Evolutionary conservation across 2,888 invertebrate genomes (phyloP).

Genomic region (Gerosis bhagava): DNA sequence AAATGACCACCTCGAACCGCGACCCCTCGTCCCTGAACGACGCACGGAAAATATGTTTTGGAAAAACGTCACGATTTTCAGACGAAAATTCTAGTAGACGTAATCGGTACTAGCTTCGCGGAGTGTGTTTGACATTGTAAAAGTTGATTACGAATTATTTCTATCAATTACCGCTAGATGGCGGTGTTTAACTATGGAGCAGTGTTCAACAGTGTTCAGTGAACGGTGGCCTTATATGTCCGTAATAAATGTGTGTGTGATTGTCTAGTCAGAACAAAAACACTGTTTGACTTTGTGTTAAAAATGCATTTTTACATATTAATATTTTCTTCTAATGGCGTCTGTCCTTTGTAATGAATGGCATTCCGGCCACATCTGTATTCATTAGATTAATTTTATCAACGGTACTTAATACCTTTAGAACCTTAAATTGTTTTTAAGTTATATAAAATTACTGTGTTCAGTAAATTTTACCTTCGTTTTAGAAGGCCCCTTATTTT

Average conservation of each 20-base stretch:
- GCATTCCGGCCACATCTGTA: constrained; percentile 3
- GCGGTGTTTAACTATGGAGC: too few relatives aligned
- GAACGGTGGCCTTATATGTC: constrained; percentile 8
- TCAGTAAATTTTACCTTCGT: constrained; percentile 54
- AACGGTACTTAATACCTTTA: constrained; percentile 1
- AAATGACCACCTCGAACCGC: too few relatives aligned
- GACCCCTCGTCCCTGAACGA: constrained; percentile 15
- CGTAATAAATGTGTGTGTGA: constrained; percentile 41
- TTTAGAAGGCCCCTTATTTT: constrained; percentile 59
- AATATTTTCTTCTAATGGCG: background rate
- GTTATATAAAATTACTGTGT: constrained; percentile 1
- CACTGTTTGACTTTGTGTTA: constrained; percentile 41
- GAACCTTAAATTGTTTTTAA: background rate
- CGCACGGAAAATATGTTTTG: constrained; percentile 14
- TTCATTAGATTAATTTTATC: constrained; percentile 1
- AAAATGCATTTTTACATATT: constrained; percentile 48
- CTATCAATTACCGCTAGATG: too few relatives aligned
- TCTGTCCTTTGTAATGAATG: background rate
- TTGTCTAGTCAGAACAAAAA: constrained; percentile 71
- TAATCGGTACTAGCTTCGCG: constrained; percentile 1
- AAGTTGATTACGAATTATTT: too few relatives aligned
- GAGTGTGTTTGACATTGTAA: too few relatives aligned
- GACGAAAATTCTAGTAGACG: constrained; percentile 30
- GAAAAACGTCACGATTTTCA: constrained; percentile 30
- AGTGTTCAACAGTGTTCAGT: too few relatives aligned